These are phyloP conservation scores for Delichon dasypus DNA, from an alignment of 2,797 vertebrate genomes.

Conservation along the genomic window DNA sequence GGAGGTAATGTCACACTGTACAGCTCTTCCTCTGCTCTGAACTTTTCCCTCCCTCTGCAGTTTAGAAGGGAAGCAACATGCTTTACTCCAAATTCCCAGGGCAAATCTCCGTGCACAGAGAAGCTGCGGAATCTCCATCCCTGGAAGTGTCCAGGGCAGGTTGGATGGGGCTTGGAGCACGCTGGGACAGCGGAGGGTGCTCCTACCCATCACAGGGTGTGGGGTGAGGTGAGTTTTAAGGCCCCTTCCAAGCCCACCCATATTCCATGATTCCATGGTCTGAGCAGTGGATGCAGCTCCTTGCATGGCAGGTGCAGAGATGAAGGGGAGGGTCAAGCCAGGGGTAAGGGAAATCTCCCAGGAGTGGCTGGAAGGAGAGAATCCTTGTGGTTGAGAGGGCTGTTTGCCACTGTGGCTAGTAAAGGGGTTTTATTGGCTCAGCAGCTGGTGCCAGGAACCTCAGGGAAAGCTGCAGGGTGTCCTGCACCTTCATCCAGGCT, in stretches of 20 bases:
- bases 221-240: not conserved
- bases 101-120: not conserved
- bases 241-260: not conserved
- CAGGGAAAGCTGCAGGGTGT: not conserved
- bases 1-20: not conserved
- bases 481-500: not conserved
- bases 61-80: not conserved
- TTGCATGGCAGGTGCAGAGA: not conserved
- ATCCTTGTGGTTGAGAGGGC: not conserved
- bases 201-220: not conserved
- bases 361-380: not conserved
- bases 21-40: not conserved
- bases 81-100: not conserved
- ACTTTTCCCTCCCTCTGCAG: not conserved
- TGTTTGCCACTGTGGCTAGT: not conserved
- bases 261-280: not conserved
- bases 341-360: not conserved
- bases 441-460: not conserved
- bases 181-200: not conserved
- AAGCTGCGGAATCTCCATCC: not conserved
- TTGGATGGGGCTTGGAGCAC: not conserved
- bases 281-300: not conserved
- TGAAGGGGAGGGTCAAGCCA: not conserved
- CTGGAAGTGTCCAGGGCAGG: not conserved
- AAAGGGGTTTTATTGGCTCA: not conserved